Evolutionary conservation across 2,888 invertebrate genomes (phyloP).

Genomic region (Alentia gelatinosa): DNA sequence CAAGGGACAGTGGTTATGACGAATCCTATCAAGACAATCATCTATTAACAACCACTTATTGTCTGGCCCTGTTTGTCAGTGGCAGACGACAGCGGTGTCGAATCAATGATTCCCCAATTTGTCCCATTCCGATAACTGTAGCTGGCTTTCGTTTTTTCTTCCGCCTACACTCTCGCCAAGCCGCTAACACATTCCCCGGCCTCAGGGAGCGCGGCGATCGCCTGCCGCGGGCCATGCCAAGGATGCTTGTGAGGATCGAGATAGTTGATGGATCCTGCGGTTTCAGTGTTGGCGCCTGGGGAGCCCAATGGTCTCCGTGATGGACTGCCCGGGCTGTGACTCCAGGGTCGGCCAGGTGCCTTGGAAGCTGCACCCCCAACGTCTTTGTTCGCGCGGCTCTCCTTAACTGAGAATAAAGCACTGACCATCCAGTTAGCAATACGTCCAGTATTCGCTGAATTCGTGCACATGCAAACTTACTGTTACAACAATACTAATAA

Average conservation of each 20-base stretch:
- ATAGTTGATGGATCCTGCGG: slow-evolving; percentile 1
- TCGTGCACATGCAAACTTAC: neutral
- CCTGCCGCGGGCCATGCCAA: neutral
- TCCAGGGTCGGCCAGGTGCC: neutral
- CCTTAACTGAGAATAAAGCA: neutral
- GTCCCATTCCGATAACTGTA: neutral
- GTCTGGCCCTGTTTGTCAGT: too few species aligned
- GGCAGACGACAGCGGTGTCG: too few species aligned
- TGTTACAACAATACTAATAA: too few species aligned
- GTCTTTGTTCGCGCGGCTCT: neutral
- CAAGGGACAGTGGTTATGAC: too few species aligned
- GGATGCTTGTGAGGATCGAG: neutral
- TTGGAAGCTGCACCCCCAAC: neutral
- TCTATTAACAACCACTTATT: too few species aligned
- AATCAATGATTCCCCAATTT: neutral
- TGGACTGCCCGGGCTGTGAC: neutral
- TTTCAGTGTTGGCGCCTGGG: neutral
- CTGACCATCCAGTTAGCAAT: neutral
- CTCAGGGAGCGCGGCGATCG: neutral
- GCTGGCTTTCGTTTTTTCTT: too few species aligned
- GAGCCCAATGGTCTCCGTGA: neutral
- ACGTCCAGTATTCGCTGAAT: neutral
- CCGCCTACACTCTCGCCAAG: neutral
- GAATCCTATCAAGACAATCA: too few species aligned
- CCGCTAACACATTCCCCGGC: neutral